A percentile compares a stretch with the other conserved stretches of the same genome.
These are phyloP conservation scores for Leptinotarsa peninsularis DNA, from an alignment of 2,888 invertebrate species.

Conservation along the genomic window DNA sequence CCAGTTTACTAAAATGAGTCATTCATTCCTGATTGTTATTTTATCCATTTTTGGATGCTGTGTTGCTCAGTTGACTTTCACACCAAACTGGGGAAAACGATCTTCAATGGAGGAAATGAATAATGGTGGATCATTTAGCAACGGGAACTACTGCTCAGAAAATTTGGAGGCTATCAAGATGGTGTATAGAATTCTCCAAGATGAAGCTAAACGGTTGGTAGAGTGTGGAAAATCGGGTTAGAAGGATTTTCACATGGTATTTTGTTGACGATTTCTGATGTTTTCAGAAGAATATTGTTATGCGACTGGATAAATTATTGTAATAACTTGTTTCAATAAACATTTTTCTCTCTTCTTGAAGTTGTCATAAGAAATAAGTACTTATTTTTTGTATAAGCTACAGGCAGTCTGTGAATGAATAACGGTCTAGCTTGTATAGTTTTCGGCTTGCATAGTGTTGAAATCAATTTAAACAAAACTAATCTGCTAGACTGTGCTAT, in stretches of 20 bases:
- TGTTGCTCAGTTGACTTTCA: constrained; percentile 18
- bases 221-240: neutral
- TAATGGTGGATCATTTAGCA: neutral
- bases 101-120: neutral
- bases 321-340: too few species aligned
- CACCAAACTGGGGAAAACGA: constrained; percentile 22
- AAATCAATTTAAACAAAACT: too few species aligned
- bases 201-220: constrained; percentile 1
- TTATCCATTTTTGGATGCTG: constrained; percentile 7
- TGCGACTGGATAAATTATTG: too few species aligned
- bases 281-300: too few species aligned
- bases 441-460: too few species aligned
- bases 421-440: too few species aligned
- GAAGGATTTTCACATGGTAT: neutral
- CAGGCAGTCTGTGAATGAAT: too few species aligned
- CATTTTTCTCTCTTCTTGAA: too few species aligned
- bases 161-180: constrained; percentile 14
- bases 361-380: too few species aligned
- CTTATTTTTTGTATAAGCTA: too few species aligned
- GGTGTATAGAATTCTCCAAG: constrained; percentile 8
- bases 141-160: constrained; percentile 6
- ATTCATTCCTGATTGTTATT: neutral
- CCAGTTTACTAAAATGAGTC: constrained; percentile 6
- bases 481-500: too few species aligned
- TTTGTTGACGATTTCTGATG: too few species aligned